A percentile compares a stretch with the other conserved stretches of the same genome.
phyloP scores from a whole-genome alignment of 2,113 vertebrate species.

The Tetrao urogallus region DNA sequence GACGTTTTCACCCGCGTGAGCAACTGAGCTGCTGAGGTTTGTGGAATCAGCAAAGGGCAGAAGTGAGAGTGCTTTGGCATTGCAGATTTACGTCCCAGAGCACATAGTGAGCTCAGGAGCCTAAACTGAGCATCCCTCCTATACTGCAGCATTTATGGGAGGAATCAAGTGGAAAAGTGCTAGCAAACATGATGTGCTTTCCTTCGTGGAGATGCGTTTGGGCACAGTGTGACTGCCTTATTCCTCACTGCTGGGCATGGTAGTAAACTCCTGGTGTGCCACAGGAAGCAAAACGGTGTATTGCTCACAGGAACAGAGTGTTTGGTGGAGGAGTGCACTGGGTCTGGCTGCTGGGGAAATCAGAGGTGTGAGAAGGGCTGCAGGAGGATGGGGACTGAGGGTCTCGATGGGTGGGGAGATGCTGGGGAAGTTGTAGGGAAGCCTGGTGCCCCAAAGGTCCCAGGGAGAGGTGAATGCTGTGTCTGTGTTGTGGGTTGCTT shows the following conservation, averaged over 20 bases:
- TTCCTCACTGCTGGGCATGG: background rate
- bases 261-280: background rate
- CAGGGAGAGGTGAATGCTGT: background rate
- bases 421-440: background rate
- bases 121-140: background rate
- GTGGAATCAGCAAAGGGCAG: background rate
- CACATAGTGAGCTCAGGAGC: fast-evolving
- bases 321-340: background rate
- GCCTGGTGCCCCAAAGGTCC: background rate
- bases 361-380: background rate
- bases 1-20: fast-evolving
- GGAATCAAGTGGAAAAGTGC: background rate
- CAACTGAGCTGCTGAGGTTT: background rate
- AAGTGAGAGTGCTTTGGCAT: background rate
- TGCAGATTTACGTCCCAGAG: background rate
- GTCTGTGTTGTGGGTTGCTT: background rate
- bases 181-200: background rate
- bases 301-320: background rate
- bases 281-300: background rate
- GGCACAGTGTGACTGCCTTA: background rate
- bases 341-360: background rate
- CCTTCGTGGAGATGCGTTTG: background rate
- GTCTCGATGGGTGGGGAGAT: background rate
- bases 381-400: too few species aligned
- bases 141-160: background rate